Base-by-base conservation (phyloP, 1,140 invertebrate genomes). In the Zeugodacus cucurbitae region DNA sequence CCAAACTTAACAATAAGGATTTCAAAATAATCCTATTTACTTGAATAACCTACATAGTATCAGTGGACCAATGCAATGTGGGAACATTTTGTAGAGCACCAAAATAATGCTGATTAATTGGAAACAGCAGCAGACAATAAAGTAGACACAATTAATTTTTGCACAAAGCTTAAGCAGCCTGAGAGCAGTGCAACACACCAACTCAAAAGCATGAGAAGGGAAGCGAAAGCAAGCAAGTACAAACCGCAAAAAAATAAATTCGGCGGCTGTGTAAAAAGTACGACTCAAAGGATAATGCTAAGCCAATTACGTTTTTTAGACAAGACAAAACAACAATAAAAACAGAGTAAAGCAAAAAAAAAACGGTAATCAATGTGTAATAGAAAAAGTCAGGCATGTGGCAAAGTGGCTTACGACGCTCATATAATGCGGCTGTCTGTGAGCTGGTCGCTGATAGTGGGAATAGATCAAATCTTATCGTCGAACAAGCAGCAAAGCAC, bases 391-490 rank as follows among this genome's bases (percentile, higher is more conserved):
- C 74, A 82, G 74, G 41, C 74, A 82, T 82, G 41, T 82, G 74
- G 74, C 74, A 82, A 82, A 82, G 74, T 82, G 74, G 74, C 74
- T 82, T 82, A 82, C 41, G 8, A 14, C 17, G 7, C 32, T 17
- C 67, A 37, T 22, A 74, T 17, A 74, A 4, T 74, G 37, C 7
- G 22, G 8, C 8, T 70, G 64, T 3, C 14, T 48, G n/a, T 48
- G 10, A 26, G 26, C 26, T 17, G 26, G 11, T 41, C 34, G 34
- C 37, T 26, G 41, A 82, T 48, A 82, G 74, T 82, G 74, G 26
- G 41, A 82, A 82, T 82, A 82, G 74, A 82, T 82, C n/a, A 48
- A 82, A 82, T 82, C 41, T 82, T 82, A 82, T 82, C 74, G n/a
- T 7, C 26, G 41, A 44, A 82, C 74, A 48, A 48, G 41, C 44